Conservation (phyloP, 2,113 vertebrate genomes). For the Crocuta crocuta region DNA sequence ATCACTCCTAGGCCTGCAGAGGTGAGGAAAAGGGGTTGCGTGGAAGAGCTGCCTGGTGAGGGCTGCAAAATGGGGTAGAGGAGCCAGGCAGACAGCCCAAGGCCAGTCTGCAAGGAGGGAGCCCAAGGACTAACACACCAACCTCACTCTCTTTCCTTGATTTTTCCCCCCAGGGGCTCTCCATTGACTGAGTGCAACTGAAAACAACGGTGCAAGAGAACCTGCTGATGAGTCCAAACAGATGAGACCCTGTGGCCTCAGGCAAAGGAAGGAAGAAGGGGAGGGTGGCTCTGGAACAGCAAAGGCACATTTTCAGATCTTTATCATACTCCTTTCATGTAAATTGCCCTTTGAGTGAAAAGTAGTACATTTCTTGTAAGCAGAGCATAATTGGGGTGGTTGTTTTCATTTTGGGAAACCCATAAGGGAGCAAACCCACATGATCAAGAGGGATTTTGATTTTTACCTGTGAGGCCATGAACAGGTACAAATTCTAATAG, state of each 20-base stretch:
- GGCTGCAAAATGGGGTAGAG: not conserved
- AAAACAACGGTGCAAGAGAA: not conserved
- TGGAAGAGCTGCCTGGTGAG: not conserved
- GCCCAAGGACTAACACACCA: not conserved
- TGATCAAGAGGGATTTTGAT: not conserved
- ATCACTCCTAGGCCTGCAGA: too few relatives aligned
- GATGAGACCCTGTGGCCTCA: not conserved
- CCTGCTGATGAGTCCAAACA: not conserved
- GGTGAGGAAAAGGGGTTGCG: not conserved
- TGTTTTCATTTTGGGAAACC: not conserved
- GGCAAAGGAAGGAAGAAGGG: not conserved
- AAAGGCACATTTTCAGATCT: not conserved
- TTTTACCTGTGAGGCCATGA: not conserved
- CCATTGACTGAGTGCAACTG: not conserved
- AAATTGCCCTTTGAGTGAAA: not conserved
- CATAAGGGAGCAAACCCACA: not conserved
- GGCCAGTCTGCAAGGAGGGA: not conserved
- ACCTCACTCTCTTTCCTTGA: not conserved
- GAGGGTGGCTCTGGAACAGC: not conserved
- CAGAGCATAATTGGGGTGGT: not conserved
- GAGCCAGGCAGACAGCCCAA: not conserved
- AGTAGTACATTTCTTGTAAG: not conserved
- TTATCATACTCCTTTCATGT: not conserved
- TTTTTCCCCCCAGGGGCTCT: rapidly evolving
- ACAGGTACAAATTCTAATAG: not conserved